Percentiles rank a stretch among this genome's conserved stretches.
These are phyloP conservation scores for Plecotus auritus DNA, from an alignment of 2,113 vertebrate species.

Conservation along the genomic window DNA sequence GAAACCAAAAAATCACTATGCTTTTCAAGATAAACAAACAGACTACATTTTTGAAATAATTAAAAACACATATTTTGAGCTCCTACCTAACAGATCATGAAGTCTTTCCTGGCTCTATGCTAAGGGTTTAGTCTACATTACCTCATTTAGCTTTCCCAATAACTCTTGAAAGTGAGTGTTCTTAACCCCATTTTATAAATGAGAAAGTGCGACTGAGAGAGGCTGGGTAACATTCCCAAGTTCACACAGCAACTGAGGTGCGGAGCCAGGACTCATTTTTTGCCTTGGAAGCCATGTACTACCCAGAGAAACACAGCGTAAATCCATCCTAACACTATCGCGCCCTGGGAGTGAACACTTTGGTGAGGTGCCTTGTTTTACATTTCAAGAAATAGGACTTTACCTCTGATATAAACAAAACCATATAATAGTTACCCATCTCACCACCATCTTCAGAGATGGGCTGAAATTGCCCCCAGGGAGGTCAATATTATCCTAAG, in stretches of 20 bases:
- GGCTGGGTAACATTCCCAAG: neutral
- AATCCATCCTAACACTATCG: neutral
- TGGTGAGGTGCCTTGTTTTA: neutral
- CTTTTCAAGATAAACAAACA: constrained; percentile 2
- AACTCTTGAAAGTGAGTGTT: neutral
- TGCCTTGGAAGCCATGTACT: neutral
- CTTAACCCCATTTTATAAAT: neutral
- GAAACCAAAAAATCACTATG: neutral
- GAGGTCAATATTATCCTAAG: neutral
- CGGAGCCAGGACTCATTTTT: neutral
- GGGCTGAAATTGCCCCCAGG: neutral
- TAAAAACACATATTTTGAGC: neutral
- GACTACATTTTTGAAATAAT: neutral
- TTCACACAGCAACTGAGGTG: neutral
- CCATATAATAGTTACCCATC: neutral
- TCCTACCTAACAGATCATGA: neutral
- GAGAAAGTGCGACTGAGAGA: neutral
- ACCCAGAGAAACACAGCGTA: neutral
- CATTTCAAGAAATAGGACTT: neutral
- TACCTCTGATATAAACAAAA: neutral
- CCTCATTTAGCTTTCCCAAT: neutral
- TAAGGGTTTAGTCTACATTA: neutral
- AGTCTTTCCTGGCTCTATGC: neutral
- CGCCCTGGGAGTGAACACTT: neutral
- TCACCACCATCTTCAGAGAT: neutral